A percentile compares a stretch with the other conserved stretches of the same genome.
Conservation (phyloP, 1,140 invertebrate genomes). For the Chymomyza costata region DNA sequence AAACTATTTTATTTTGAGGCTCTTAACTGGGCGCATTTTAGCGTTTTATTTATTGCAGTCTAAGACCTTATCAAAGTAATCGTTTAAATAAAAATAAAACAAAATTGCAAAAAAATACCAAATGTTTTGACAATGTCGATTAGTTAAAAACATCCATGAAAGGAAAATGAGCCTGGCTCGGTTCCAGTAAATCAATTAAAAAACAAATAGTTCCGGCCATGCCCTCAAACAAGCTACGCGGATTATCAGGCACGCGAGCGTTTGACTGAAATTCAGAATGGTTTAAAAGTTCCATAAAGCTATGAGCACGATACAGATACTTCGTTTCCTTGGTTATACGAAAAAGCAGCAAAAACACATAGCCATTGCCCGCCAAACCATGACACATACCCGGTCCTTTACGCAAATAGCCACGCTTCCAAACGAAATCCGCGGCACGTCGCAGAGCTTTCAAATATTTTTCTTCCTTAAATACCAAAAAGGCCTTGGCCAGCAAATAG, state of each 20-base stretch:
- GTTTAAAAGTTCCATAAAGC: conserved; percentile 86
- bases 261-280: conserved; percentile 79
- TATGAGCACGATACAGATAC: conserved; percentile 82
- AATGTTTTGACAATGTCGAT: no score
- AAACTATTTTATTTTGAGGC: no score
- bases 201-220: conserved; percentile 87
- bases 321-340: conserved; percentile 81
- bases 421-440: conserved; percentile 83
- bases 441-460: conserved; percentile 83
- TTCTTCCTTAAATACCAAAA: conserved; percentile 81
- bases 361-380: conserved; percentile 87
- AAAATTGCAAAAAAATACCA: no score
- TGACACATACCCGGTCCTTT: conserved; percentile 89
- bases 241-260: conserved; percentile 84
- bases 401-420: conserved; percentile 83
- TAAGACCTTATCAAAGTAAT: no score
- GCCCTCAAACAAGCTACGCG: conserved; percentile 88
- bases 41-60: no score
- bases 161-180: conserved; percentile 86
- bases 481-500: conserved; percentile 88
- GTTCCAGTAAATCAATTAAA: conserved; percentile 83
- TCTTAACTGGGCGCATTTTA: no score
- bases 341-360: conserved; percentile 86
- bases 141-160: conserved; percentile 83
- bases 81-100: no score